These are phyloP conservation scores for Meloidogyne chitwoodi DNA, from an alignment of 1,140 invertebrate genomes.

Conservation along the genomic window DNA sequence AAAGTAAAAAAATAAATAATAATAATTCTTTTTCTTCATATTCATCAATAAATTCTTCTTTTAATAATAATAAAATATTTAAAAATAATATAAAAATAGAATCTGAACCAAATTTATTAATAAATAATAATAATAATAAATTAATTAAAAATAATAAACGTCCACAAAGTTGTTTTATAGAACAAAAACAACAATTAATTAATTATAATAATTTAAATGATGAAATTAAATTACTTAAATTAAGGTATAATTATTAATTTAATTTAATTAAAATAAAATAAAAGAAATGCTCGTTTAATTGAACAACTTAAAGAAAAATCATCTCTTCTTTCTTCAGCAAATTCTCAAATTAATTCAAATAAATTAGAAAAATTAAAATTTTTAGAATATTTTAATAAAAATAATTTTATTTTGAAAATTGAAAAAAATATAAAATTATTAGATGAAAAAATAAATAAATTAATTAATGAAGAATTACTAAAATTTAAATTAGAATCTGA, in stretches of 20 bases:
- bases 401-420: not conserved
- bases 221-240: not conserved
- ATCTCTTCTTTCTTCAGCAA: conserved; percentile 20
- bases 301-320: conserved; percentile 38
- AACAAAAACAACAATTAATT: not conserved
- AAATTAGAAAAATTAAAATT: conserved; percentile 17
- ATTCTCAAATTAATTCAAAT: conserved; percentile 17
- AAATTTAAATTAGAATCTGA: conserved; percentile 10
- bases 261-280: conserved; percentile 1
- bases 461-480: conserved; percentile 18
- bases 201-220: no score
- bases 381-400: not conserved
- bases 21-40: not conserved
- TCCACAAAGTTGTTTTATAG: conserved; percentile 9
- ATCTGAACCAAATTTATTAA: not conserved
- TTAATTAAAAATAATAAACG: not conserved
- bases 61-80: not conserved
- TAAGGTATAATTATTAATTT: not conserved
- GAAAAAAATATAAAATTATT: conserved; percentile 1
- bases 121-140: not conserved
- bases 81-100: not conserved
- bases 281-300: conserved; percentile 25
- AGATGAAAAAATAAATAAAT: conserved; percentile 9
- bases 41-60: not conserved
- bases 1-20: not conserved